Evolutionary conservation across 2,113 vertebrate genomes (phyloP).

Genomic region (Protobothrops mucrosquamatus): DNA sequence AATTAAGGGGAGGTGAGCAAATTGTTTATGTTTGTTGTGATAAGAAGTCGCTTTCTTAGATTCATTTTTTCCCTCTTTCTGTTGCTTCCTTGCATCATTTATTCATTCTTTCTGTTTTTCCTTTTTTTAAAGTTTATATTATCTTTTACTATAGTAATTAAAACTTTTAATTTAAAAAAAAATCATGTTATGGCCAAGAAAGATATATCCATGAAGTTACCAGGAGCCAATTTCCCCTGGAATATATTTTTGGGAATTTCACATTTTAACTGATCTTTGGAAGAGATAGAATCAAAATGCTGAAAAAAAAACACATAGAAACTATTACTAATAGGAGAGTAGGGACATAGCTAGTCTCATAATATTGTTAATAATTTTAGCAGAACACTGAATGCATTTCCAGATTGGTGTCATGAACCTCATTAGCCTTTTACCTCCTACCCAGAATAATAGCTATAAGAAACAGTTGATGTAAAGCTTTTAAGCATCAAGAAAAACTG

Average conservation of each 20-base stretch:
- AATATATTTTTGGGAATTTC: not conserved
- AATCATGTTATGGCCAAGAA: not conserved
- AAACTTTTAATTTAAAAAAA: not conserved
- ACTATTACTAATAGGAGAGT: not conserved
- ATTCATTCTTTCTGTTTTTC: not conserved
- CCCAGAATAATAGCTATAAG: not conserved
- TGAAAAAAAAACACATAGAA: not conserved
- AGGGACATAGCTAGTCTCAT: not conserved
- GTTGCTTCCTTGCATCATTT: not conserved
- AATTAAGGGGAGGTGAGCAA: no score
- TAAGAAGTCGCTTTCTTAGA: not conserved
- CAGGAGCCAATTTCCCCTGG: not conserved
- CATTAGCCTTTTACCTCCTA: not conserved
- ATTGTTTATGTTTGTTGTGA: not conserved
- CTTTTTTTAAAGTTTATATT: not conserved
- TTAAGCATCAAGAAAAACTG: not conserved
- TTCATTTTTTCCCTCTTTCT: not conserved
- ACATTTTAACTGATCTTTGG: not conserved
- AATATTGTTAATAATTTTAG: not conserved
- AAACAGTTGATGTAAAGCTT: not conserved
- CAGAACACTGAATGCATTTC: not conserved
- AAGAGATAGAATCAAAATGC: not conserved
- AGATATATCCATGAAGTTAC: not conserved
- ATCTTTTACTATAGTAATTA: not conserved
- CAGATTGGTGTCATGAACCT: not conserved